These are phyloP conservation scores for Stratiomys singularior DNA, from an alignment of 2,888 invertebrate species.

Conservation along the genomic window DNA sequence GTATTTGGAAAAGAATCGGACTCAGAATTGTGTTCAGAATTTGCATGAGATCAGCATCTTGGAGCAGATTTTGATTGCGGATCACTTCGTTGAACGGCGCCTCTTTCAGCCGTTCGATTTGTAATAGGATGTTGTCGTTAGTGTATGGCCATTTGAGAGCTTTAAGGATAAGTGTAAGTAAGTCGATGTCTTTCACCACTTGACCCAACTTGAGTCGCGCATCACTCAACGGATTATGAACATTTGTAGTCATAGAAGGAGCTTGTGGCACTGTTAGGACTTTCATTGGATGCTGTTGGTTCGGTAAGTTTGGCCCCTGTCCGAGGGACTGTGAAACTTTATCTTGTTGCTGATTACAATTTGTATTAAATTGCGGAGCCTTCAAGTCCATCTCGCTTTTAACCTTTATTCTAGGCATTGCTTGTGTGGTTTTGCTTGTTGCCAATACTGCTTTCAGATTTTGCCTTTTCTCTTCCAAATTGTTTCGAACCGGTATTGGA, in stretches of 20 bases:
- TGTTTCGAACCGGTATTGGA: constrained; percentile 4
- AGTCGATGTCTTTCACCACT: constrained; percentile 63
- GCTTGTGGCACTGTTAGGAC: neutral
- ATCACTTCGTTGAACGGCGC: constrained; percentile 63
- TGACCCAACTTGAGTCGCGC: constrained; percentile 59
- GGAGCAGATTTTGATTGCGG: constrained; percentile 61
- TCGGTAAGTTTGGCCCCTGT: neutral
- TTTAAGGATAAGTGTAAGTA: constrained; percentile 63
- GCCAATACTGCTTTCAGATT: constrained; percentile 60
- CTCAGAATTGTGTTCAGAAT: constrained; percentile 61
- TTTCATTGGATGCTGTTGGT: neutral
- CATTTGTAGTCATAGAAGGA: neutral
- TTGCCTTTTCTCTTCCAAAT: constrained; percentile 57
- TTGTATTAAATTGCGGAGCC: neutral
- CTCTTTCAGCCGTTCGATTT: constrained; percentile 60
- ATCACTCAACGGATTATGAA: neutral
- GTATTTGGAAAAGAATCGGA: constrained; percentile 48
- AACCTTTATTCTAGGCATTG: neutral
- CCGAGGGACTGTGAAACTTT: neutral
- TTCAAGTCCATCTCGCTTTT: constrained; percentile 3
- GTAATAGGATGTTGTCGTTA: constrained; percentile 58
- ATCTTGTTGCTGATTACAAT: neutral
- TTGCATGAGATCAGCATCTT: constrained; percentile 64
- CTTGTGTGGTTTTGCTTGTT: constrained; percentile 51
- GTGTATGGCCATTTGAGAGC: constrained; percentile 64